phyloP scores from a whole-genome alignment of 2,888 invertebrate species.

The Andrena fulva region DNA sequence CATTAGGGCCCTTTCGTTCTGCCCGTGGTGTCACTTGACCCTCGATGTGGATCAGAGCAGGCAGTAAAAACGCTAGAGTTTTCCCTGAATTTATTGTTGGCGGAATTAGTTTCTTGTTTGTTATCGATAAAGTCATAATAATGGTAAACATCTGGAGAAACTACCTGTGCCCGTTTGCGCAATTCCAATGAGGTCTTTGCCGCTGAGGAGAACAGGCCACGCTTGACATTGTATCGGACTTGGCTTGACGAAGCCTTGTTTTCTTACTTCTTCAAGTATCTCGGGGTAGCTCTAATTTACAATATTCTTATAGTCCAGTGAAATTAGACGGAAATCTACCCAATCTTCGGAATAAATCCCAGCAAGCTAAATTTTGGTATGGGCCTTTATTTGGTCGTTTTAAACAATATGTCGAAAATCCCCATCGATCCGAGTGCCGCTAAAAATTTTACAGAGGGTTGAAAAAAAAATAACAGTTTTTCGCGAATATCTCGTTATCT shows the following conservation, averaged over 20 bases:
- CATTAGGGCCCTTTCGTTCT: slow-evolving; percentile 92
- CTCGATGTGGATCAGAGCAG: slow-evolving; percentile 97
- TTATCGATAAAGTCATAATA: background rate
- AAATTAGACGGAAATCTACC: too few species aligned
- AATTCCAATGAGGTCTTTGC: slow-evolving; percentile 97
- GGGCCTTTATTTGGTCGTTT: too few species aligned
- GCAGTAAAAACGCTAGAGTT: slow-evolving; percentile 96
- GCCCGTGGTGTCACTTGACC: slow-evolving; percentile 91
- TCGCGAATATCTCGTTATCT: too few species aligned
- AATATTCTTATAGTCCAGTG: too few species aligned
- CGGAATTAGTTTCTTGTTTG: background rate
- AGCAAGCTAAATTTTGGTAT: too few species aligned
- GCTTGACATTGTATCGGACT: slow-evolving; percentile 97
- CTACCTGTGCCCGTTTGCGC: slow-evolving; percentile 95
- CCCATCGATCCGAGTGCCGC: too few species aligned
- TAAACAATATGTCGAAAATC: too few species aligned
- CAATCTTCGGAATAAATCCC: too few species aligned
- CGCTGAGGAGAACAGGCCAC: slow-evolving; percentile 96
- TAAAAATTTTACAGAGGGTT: too few species aligned
- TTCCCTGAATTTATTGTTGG: slow-evolving; percentile 88
- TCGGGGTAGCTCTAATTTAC: slow-evolving; percentile 90
- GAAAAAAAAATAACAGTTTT: too few species aligned
- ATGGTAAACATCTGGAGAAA: slow-evolving; percentile 8
- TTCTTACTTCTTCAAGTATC: slow-evolving; percentile 91
- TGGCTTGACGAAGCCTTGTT: slow-evolving; percentile 92